Evolutionary conservation across 2,113 vertebrate genomes (phyloP).

Genomic region (Beaufortia kweichowensis): DNA sequence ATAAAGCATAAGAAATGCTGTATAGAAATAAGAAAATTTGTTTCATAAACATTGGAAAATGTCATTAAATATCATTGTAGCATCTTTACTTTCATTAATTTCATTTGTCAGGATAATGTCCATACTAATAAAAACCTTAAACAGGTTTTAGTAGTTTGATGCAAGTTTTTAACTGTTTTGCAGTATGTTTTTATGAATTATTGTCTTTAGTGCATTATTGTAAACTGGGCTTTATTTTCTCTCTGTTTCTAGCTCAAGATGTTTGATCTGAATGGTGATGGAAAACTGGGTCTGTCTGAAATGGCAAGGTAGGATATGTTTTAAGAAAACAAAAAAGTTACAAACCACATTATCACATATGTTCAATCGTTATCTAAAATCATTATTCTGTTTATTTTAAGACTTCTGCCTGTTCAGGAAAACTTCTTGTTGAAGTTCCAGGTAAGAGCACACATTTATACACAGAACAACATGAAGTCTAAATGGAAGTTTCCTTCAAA

Average conservation of each 20-base stretch:
- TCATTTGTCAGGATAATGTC: too few relatives aligned
- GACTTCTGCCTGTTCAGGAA: constrained; percentile 94
- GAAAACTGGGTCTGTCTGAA: constrained; percentile 94
- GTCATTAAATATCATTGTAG: too few relatives aligned
- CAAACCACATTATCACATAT: neutral
- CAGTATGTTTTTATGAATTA: neutral
- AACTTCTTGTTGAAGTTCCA: constrained; percentile 98
- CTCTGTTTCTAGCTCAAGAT: constrained; percentile 81
- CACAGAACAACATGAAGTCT: neutral
- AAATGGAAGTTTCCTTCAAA: neutral
- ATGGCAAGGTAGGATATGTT: constrained; percentile 84
- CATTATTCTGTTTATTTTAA: constrained; percentile 64
- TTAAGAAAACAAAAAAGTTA: neutral
- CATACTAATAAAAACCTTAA: too few relatives aligned
- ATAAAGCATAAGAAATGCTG: neutral
- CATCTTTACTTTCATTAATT: too few relatives aligned
- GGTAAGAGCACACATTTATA: constrained; percentile 69
- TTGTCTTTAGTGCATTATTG: neutral
- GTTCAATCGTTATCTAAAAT: constrained; percentile 47
- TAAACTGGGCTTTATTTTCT: neutral
- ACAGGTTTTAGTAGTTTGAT: too few relatives aligned
- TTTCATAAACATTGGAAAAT: too few relatives aligned
- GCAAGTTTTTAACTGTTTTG: too few relatives aligned
- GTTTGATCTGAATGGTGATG: constrained; percentile 96
- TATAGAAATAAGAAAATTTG: neutral